Conservation (phyloP, 2,888 invertebrate genomes). For the Carcina quercana region DNA sequence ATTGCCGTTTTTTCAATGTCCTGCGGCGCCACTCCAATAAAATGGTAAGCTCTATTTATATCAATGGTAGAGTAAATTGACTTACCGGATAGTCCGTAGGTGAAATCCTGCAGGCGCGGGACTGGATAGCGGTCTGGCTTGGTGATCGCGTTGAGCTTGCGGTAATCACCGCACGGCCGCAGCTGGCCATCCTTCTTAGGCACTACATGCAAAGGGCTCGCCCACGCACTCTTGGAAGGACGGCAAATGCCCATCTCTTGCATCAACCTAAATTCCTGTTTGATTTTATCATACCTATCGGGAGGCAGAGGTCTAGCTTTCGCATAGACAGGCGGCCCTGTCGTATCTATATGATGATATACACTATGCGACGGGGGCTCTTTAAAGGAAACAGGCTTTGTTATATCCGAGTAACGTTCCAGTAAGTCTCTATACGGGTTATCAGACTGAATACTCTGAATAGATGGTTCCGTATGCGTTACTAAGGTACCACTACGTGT, state of each 20-base stretch:
- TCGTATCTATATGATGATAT: conserved; percentile 7
- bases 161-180: conserved; percentile 38
- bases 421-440: too few species aligned
- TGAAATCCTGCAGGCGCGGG: too few species aligned
- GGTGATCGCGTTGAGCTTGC: conserved; percentile 29
- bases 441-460: too few species aligned
- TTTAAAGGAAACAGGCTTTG: conserved; percentile 4
- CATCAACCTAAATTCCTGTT: conserved; percentile 18
- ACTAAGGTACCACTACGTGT: too few species aligned
- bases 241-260: conserved; percentile 28
- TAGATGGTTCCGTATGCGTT: too few species aligned
- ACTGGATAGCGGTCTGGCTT: too few species aligned
- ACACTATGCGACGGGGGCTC: not conserved
- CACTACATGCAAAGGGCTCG: conserved; percentile 27
- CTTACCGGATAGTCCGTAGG: too few species aligned
- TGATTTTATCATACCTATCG: conserved; percentile 4
- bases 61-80: too few species aligned
- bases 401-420: conserved; percentile 5
- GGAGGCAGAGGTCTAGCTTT: conserved; percentile 7
- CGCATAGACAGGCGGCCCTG: conserved; percentile 5
- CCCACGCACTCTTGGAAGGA: conserved; percentile 30
- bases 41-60: too few species aligned
- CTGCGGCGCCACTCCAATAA: too few species aligned
- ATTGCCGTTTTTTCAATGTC: too few species aligned
- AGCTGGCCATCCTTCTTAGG: conserved; percentile 21